Percentiles rank a stretch among this genome's conserved stretches.
Conservation (phyloP, 2,888 invertebrate genomes). For the Drosophila melanosoma region DNA sequence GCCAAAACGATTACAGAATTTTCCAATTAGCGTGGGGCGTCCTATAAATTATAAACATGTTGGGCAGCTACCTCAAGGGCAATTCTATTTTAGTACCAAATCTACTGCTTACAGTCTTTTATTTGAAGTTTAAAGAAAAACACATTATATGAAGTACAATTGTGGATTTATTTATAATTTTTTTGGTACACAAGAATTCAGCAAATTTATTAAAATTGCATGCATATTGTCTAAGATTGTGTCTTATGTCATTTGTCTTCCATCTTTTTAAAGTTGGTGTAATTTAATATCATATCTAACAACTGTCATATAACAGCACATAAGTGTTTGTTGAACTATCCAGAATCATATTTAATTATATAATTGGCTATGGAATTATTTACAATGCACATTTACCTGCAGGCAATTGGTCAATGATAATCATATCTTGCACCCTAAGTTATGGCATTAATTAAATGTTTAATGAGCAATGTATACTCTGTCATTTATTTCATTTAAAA, state of each 20-base stretch:
- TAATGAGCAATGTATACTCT: not conserved
- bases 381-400: not conserved
- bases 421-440: not conserved
- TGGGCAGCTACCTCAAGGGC: not conserved
- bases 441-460: not conserved
- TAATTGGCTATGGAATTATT: slow-evolving; percentile 5
- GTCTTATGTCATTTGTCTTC: no score
- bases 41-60: not conserved
- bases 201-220: not conserved
- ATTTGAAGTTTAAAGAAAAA: not conserved
- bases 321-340: not conserved
- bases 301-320: not conserved
- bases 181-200: not conserved
- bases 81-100: not conserved
- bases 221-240: no score
- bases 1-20: not conserved
- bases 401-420: not conserved
- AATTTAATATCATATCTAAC: not conserved
- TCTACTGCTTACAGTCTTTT: no score
- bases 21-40: slow-evolving; percentile 2
- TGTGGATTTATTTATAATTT: not conserved
- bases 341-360: not conserved
- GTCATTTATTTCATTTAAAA: not conserved
- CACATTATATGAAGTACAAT: not conserved
- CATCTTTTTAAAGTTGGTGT: not conserved